phyloP scores from a whole-genome alignment of 1,140 invertebrate species.

The Drosophila tropicalis region DNA sequence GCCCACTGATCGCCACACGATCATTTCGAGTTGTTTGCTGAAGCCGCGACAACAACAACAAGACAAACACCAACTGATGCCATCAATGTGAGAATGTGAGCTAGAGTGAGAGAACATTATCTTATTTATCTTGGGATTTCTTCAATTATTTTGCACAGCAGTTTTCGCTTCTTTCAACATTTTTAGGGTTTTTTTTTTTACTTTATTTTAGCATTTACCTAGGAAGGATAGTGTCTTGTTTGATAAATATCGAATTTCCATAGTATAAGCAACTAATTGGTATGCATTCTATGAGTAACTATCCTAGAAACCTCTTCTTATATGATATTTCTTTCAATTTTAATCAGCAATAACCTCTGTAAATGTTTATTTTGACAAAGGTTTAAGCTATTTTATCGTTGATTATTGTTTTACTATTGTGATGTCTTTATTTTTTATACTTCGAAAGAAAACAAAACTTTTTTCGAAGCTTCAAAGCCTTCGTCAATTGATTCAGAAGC shows the following conservation, averaged over 20 bases:
- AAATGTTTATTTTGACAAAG: too few relatives aligned
- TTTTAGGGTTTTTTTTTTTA: constrained; percentile 8
- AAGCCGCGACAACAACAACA: constrained; percentile 60
- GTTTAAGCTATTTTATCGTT: too few relatives aligned
- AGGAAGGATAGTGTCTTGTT: neutral
- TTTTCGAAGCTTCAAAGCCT: too few relatives aligned
- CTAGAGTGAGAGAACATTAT: constrained; percentile 38
- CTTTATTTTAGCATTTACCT: neutral
- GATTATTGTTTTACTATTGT: too few relatives aligned
- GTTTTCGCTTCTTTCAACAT: constrained; percentile 32
- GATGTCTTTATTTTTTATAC: too few relatives aligned
- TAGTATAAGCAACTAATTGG: too few relatives aligned
- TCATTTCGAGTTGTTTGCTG: constrained; percentile 56
- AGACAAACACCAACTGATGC: constrained; percentile 46
- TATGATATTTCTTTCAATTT: too few relatives aligned
- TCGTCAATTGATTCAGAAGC: too few relatives aligned
- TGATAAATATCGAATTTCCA: neutral
- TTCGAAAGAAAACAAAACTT: too few relatives aligned
- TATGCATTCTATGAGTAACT: too few relatives aligned
- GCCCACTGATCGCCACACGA: constrained; percentile 60
- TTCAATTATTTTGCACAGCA: constrained; percentile 16
- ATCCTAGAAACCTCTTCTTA: too few relatives aligned
- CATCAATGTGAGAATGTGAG: constrained; percentile 66
- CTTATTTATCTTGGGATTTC: constrained; percentile 32
- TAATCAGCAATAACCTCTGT: too few relatives aligned